Evolutionary conservation across 2,888 invertebrate species (phyloP).

Genomic region (Eilema sororculum): DNA sequence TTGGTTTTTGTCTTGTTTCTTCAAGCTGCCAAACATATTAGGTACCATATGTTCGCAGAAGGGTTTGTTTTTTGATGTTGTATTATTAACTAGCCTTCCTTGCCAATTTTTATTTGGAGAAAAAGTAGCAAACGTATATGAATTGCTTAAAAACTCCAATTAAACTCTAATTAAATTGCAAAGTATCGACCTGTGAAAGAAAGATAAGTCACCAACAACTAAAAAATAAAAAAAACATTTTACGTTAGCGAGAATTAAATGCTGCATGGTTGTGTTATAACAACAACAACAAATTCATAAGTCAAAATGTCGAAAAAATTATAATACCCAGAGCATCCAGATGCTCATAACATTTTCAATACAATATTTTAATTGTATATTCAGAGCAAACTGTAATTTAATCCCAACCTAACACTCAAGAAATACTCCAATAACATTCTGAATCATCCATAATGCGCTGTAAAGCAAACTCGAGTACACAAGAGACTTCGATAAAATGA

Average conservation of each 20-base stretch:
- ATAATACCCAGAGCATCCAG: too few relatives aligned
- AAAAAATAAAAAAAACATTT: too few relatives aligned
- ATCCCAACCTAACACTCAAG: conserved; percentile 15
- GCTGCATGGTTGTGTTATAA: too few relatives aligned
- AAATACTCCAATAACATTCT: conserved; percentile 10
- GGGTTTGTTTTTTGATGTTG: background rate
- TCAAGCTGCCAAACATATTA: conserved; percentile 29
- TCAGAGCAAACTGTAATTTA: conserved; percentile 3
- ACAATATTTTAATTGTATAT: background rate
- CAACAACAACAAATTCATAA: too few relatives aligned
- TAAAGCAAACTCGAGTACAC: conserved; percentile 33
- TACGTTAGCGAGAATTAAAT: too few relatives aligned
- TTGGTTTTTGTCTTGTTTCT: conserved; percentile 45
- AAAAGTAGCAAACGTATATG: background rate
- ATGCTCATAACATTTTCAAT: background rate
- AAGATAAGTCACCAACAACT: too few relatives aligned
- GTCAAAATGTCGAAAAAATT: too few relatives aligned
- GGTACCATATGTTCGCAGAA: background rate
- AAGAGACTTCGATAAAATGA: conserved; percentile 43
- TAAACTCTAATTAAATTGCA: too few relatives aligned
- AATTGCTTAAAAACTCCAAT: too few relatives aligned
- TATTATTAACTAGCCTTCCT: background rate
- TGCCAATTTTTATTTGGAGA: background rate
- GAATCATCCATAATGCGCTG: conserved; percentile 14
- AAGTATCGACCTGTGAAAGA: too few relatives aligned